Percentiles rank a stretch among this genome's conserved stretches.
phyloP scores from a whole-genome alignment of 2,797 vertebrate genomes.

The Triplophysa bombifrons region DNA sequence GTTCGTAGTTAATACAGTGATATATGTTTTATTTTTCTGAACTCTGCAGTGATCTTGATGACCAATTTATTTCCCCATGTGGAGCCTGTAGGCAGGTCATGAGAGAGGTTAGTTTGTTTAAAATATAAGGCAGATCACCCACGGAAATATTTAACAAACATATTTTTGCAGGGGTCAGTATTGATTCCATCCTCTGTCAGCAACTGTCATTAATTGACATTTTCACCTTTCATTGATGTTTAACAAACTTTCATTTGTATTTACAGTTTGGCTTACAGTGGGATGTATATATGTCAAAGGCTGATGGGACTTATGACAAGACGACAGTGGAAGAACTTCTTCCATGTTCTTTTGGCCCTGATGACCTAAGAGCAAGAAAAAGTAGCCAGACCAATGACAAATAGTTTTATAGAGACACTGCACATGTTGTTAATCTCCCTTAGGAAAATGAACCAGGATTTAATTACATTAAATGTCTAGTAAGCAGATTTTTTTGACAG shows the following conservation, averaged over 20 bases:
- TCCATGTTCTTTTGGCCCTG: conserved; percentile 78
- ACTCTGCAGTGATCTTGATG: conserved; percentile 71
- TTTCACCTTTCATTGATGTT: neutral
- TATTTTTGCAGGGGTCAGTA: too few relatives aligned
- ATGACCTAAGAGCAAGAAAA: conserved; percentile 69
- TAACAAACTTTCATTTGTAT: conserved; percentile 9
- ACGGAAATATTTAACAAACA: too few relatives aligned
- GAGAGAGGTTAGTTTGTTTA: conserved; percentile 76
- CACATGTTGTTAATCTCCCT: neutral
- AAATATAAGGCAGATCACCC: neutral
- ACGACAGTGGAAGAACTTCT: conserved; percentile 77
- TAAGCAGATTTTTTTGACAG: too few relatives aligned
- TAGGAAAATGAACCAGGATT: neutral
- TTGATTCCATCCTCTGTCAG: too few relatives aligned
- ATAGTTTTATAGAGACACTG: neutral
- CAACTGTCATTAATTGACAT: neutral
- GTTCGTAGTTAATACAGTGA: neutral
- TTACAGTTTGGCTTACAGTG: conserved; percentile 81
- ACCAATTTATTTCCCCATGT: conserved; percentile 77
- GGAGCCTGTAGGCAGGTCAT: conserved; percentile 86
- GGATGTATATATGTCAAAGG: conserved; percentile 78
- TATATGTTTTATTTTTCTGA: neutral
- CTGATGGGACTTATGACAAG: conserved; percentile 69
- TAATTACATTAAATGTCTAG: neutral
- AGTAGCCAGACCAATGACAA: neutral